Conservation (phyloP, 2,113 vertebrate genomes). For the Alouatta palliata region DNA sequence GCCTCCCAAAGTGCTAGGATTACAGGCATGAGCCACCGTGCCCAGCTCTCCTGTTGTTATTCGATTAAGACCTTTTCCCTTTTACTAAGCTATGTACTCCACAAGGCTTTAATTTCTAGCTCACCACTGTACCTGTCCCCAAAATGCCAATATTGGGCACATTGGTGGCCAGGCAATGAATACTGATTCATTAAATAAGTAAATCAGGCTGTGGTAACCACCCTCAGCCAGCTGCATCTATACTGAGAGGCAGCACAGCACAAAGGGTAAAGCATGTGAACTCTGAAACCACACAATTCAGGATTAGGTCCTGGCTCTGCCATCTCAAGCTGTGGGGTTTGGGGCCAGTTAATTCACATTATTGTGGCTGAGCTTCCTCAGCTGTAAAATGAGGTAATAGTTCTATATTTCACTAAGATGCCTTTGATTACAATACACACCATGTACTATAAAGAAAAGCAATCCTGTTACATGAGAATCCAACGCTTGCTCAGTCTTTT, state of each 20-base stretch:
- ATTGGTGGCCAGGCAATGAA: not conserved
- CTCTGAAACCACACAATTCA: not conserved
- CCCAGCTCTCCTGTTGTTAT: not conserved
- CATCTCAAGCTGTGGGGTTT: not conserved
- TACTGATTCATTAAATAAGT: not conserved
- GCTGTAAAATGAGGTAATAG: not conserved
- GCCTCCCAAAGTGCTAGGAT: no score
- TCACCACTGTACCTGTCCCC: not conserved
- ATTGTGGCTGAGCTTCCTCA: not conserved
- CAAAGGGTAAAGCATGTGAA: not conserved
- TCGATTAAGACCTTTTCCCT: not conserved
- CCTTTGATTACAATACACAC: not conserved
- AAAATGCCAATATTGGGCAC: not conserved
- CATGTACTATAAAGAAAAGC: not conserved
- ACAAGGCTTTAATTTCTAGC: not conserved
- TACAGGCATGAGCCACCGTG: no score
- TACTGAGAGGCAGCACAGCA: not conserved
- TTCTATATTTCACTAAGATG: not conserved
- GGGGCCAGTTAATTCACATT: not conserved
- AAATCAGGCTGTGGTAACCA: not conserved
- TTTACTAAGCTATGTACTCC: not conserved
- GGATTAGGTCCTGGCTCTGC: not conserved
- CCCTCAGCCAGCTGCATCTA: not conserved
- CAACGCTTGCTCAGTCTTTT: not conserved
- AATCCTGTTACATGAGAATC: not conserved